A percentile compares a stretch with the other conserved stretches of the same genome.
Evolutionary conservation across 2,113 vertebrate genomes (phyloP).

Genomic region (human (Homo sapiens)): DNA sequence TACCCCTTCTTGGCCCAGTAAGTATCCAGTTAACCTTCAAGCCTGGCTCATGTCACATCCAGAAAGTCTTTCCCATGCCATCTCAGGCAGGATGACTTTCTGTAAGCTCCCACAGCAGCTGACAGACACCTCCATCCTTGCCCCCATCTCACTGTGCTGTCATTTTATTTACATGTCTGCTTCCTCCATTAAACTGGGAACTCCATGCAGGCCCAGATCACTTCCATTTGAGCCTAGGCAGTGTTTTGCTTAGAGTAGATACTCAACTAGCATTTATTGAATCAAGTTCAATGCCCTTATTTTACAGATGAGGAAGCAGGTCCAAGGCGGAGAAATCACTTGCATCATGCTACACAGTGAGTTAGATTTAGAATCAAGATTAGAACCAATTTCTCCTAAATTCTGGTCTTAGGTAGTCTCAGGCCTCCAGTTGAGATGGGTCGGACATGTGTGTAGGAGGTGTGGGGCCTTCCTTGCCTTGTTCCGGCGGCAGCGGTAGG

Average conservation of each 20-base stretch:
- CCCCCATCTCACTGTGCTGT: not conserved
- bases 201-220: not conserved
- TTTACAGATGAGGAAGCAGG: not conserved
- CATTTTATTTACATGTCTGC: not conserved
- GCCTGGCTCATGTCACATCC: not conserved
- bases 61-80: not conserved
- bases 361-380: not conserved
- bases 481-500: constrained; percentile 89
- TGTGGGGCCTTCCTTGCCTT: constrained; percentile 85
- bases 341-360: not conserved
- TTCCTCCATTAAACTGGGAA: not conserved
- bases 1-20: not conserved
- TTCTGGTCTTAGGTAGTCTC: not conserved
- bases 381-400: not conserved
- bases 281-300: not conserved
- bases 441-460: accelerated
- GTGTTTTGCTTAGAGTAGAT: not conserved
- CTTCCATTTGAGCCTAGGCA: not conserved
- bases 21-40: not conserved
- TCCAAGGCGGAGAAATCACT: not conserved
- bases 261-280: not conserved
- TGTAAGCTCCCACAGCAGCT: not conserved
- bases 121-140: not conserved
- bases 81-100: not conserved
- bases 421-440: not conserved